Percentiles rank a stretch among this genome's conserved stretches.
Conservation (phyloP, 2,113 vertebrate species). For the Cinclus cinclus region DNA sequence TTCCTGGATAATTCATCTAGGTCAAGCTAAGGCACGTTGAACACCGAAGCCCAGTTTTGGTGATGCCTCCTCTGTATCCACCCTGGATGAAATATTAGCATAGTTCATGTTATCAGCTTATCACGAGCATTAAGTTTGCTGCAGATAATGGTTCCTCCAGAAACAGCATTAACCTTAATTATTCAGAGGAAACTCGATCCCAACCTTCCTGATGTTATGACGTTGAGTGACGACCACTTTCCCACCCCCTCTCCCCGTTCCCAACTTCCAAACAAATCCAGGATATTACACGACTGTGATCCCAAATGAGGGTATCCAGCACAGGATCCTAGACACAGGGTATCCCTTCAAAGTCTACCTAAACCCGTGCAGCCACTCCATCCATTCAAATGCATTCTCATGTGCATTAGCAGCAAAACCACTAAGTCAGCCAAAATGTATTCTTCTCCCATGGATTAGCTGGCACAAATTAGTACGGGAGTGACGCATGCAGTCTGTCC, state of each 20-base stretch:
- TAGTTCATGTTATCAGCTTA: not conserved
- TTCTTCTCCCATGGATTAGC: slow-evolving; percentile 54
- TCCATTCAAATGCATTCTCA: slow-evolving; percentile 1
- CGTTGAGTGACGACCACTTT: not conserved
- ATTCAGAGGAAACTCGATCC: not conserved
- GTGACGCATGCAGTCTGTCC: slow-evolving; percentile 45
- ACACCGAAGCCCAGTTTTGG: not conserved
- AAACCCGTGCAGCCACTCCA: not conserved
- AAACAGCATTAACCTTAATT: not conserved
- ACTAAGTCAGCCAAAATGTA: slow-evolving; percentile 45
- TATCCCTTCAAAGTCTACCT: not conserved
- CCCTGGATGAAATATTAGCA: not conserved
- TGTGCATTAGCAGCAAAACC: slow-evolving; percentile 54
- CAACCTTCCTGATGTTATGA: not conserved
- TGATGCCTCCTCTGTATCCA: not conserved
- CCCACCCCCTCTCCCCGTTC: not conserved
- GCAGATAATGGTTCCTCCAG: not conserved
- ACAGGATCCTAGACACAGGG: not conserved
- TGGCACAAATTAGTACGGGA: slow-evolving; percentile 4
- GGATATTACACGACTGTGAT: accelerated
- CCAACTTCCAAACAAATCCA: not conserved
- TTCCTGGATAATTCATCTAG: slow-evolving; percentile 2
- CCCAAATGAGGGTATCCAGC: not conserved
- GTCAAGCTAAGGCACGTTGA: not conserved
- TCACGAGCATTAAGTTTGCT: not conserved